Conservation (phyloP, 35 echinoderm and acorn worm genomes). For the Anneissia japonica region DNA sequence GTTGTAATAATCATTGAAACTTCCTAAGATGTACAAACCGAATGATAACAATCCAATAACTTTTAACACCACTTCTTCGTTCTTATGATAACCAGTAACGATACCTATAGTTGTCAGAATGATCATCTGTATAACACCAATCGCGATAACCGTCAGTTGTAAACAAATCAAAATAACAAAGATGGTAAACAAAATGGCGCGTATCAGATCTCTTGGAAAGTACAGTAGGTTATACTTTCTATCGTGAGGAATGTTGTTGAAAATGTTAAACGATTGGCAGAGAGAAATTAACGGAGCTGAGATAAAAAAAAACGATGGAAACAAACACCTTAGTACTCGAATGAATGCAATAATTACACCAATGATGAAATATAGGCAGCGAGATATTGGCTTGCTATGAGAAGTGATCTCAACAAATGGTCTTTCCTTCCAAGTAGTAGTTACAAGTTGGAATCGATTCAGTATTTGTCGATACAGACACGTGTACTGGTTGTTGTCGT, state of each 20-base stretch:
- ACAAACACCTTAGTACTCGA: background rate
- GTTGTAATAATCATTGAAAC: background rate
- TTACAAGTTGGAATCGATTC: background rate
- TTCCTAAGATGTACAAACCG: background rate
- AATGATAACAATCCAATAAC: background rate
- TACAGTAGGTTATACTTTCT: background rate
- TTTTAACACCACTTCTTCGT: background rate
- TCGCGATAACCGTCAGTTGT: background rate
- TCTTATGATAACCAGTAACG: background rate
- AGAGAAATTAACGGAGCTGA: background rate
- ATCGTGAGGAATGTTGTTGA: background rate
- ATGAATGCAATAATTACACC: background rate
- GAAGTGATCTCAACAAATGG: background rate
- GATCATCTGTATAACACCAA: background rate
- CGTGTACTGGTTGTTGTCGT: background rate
- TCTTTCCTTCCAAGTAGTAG: background rate
- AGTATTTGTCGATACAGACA: background rate
- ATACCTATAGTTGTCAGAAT: background rate
- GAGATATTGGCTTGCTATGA: background rate
- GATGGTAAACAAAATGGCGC: background rate
- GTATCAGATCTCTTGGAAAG: background rate
- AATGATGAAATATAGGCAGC: no score
- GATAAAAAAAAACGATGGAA: background rate
- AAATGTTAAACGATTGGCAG: background rate
- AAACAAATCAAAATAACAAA: background rate